Percentiles rank a stretch among this genome's conserved stretches.
phyloP scores from a whole-genome alignment of 2,888 invertebrate genomes.

The Heteromurus nitidus region DNA sequence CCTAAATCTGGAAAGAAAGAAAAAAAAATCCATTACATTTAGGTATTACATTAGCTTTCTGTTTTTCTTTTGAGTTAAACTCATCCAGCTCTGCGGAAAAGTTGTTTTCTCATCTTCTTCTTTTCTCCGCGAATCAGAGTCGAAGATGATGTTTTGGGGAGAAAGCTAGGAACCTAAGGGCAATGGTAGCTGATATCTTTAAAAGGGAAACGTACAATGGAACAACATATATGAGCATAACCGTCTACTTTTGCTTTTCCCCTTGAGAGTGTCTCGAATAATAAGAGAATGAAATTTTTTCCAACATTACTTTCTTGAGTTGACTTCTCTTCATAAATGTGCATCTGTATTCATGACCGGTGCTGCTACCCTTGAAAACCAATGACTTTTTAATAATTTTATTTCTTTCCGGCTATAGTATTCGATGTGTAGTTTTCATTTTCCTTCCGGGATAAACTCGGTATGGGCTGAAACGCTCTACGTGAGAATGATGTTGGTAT shows the following conservation, averaged over 20 bases:
- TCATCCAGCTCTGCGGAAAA: neutral
- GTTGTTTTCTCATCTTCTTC: neutral
- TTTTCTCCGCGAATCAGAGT: neutral
- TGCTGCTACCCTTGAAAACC: constrained; percentile 53
- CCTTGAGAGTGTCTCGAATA: no score
- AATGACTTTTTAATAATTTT: constrained; percentile 63
- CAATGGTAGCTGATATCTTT: no score
- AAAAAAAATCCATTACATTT: neutral
- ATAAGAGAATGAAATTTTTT: no score
- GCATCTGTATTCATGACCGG: constrained; percentile 57
- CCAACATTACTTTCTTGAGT: neutral
- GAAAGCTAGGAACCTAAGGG: no score
- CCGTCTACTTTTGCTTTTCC: no score
- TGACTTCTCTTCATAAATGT: constrained; percentile 39
- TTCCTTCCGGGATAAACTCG: no score
- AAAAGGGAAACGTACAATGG: no score
- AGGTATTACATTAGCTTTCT: neutral
- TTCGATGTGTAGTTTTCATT: constrained; percentile 11
- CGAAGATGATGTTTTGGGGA: no score
- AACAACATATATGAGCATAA: no score
- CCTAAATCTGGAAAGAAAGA: neutral
- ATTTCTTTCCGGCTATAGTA: constrained; percentile 35
- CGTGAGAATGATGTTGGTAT: no score
- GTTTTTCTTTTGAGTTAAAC: neutral
- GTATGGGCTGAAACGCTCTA: constrained; percentile 4